Conservation (phyloP, 1,140 invertebrate species). For the Trichonephila clavata region DNA sequence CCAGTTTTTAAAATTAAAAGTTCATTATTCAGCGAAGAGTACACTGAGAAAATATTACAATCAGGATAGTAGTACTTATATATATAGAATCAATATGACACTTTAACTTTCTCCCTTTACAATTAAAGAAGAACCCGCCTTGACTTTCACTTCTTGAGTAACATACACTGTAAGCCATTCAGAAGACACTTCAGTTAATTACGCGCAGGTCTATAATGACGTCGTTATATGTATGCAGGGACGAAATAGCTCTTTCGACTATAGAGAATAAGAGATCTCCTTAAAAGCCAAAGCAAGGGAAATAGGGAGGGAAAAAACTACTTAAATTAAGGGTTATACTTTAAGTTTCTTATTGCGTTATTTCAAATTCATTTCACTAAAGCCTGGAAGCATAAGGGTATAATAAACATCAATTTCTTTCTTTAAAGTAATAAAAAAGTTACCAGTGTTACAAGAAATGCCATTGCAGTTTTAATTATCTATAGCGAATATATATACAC, state of each 20-base stretch:
- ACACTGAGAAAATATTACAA: slow-evolving; percentile 11
- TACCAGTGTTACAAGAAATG: no score
- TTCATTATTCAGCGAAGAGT: neutral
- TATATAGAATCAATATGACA: neutral
- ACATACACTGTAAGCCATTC: neutral
- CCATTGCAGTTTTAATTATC: no score
- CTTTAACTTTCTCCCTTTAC: neutral
- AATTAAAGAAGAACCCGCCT: neutral
- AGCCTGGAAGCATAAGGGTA: neutral
- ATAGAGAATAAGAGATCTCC: neutral
- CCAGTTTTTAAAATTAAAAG: neutral
- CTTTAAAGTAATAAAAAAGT: no score
- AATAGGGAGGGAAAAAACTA: neutral
- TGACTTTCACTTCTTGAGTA: neutral
- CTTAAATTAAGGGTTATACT: neutral
- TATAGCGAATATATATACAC: no score
- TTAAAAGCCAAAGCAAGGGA: neutral
- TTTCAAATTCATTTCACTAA: neutral
- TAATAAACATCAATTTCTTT: no score
- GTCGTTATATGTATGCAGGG: neutral
- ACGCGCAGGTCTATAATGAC: neutral
- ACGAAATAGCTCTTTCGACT: neutral
- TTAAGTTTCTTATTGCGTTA: neutral
- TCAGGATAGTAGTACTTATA: neutral
- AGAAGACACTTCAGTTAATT: neutral